phyloP scores from a whole-genome alignment of 2,888 invertebrate genomes.

The Clivina fossor region DNA sequence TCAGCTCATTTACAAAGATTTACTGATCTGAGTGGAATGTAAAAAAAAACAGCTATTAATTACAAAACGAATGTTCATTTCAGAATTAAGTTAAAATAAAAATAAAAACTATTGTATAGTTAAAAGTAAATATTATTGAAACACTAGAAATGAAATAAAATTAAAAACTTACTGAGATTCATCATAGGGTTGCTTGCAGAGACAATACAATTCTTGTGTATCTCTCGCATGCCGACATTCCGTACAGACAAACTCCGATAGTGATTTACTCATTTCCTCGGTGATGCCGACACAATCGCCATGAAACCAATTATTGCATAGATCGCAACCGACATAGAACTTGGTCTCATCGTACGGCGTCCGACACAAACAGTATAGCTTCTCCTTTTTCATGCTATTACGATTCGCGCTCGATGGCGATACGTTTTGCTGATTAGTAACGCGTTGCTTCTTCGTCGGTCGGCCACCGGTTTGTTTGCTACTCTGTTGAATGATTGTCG shows the following conservation, averaged over 20 bases:
- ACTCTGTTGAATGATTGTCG: slow-evolving; percentile 49
- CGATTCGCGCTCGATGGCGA: slow-evolving; percentile 44
- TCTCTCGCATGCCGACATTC: slow-evolving; percentile 85
- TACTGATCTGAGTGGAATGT: too few relatives aligned
- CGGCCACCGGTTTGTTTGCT: slow-evolving; percentile 43
- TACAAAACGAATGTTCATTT: too few relatives aligned
- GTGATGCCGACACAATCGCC: slow-evolving; percentile 94
- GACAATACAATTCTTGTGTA: slow-evolving; percentile 91
- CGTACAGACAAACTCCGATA: slow-evolving; percentile 87
- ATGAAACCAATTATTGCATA: slow-evolving; percentile 99
- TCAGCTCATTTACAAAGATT: too few relatives aligned
- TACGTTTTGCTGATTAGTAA: slow-evolving; percentile 45
- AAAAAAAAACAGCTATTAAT: too few relatives aligned
- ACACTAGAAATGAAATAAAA: slow-evolving; percentile 21
- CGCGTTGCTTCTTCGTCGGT: slow-evolving; percentile 51
- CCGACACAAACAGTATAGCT: slow-evolving; percentile 87
- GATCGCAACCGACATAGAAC: slow-evolving; percentile 97
- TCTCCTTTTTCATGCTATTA: slow-evolving; percentile 65
- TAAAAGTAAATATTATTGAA: slow-evolving; percentile 11
- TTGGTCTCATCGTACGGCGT: slow-evolving; percentile 95
- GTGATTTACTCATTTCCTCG: slow-evolving; percentile 84
- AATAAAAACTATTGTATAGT: slow-evolving; percentile 8
- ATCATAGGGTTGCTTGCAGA: slow-evolving; percentile 95
- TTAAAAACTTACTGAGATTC: slow-evolving; percentile 87
- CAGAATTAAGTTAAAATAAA: too few relatives aligned